Base-by-base conservation (phyloP, 2,797 vertebrate species). In the Pipistrellus nathusii region DNA sequence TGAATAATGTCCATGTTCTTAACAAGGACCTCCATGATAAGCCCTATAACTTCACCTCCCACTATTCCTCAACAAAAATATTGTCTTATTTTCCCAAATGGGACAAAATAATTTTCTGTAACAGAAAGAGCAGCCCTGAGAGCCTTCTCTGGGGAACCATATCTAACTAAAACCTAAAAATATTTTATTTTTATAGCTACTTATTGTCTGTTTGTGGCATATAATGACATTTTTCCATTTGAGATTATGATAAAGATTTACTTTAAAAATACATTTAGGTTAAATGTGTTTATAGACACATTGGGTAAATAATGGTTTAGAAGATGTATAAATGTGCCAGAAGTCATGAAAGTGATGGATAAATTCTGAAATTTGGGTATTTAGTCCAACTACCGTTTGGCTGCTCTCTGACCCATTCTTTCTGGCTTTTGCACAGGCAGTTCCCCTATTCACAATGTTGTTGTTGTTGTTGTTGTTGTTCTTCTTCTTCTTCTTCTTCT, bases 101-200 rank as follows among this genome's bases (percentile, higher is more conserved):
- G 62, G 62, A 62, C 93, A 57, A 57, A 57, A 57, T 57, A 71
- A 91, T 53, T 55, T 90, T 41, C 32, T 68, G 76, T 57, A 75
- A 59, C 4, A 80, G 17, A 93, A 4, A 82, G 1, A 88, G n/a
- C 17, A 89, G 44, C 35, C 20, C 21, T 72, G 27, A 68, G 30
- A 76, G 75, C 15, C 38, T 85, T 94, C 68, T 53, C 11, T 14
- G 77, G n/a, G n/a, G 27, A 90, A 27, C 11, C 90, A 25, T 41
- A 73, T 75, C 82, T 89, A 91, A 57, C 44, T 86, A 93, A 84
- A 76, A 77, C 51, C 88, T 85, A 72, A 75, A 81, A 83, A 84
- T 25, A 80, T 57, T 69, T 80, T 17, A 78, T 38, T 93, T 89
- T 93, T 91, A 46, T 77, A 91, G 46, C 48, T 83, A 46, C 38